Evolutionary conservation across 1,140 invertebrate species (phyloP).

Genomic region (Dreissena rostriformis): DNA sequence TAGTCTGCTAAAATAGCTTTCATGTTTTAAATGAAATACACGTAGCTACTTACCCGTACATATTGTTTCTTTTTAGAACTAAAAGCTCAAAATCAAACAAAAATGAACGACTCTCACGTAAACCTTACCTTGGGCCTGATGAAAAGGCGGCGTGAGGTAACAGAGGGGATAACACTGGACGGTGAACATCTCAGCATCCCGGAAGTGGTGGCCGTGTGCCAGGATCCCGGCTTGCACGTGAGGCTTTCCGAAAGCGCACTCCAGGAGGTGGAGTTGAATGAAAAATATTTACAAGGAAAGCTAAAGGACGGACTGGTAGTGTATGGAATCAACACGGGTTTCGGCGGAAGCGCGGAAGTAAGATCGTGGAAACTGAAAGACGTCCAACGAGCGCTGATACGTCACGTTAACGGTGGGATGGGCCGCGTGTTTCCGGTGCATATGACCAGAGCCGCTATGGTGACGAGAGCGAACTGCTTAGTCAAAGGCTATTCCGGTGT

Average conservation of each 20-base stretch:
- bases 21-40: not conserved
- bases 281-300: conserved; percentile 21
- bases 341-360: conserved; percentile 37
- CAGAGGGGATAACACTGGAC: conserved; percentile 5
- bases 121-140: conserved; percentile 13
- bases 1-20: not conserved
- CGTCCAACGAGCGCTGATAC: conserved; percentile 30
- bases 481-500: conserved; percentile 34
- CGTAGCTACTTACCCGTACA: no score
- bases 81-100: not conserved
- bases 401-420: conserved; percentile 35
- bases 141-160: not conserved
- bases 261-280: conserved; percentile 14
- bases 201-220: conserved; percentile 22
- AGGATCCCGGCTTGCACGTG: conserved; percentile 12
- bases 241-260: conserved; percentile 1
- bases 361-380: conserved; percentile 21
- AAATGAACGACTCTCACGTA: conserved; percentile 14
- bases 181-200: conserved; percentile 5
- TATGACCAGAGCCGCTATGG: conserved; percentile 23
- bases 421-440: conserved; percentile 19
- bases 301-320: conserved; percentile 34
- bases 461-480: conserved; percentile 32
- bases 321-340: conserved; percentile 42
- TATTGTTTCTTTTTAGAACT: no score